Base-by-base conservation (phyloP, 2,888 invertebrate genomes). In the Meliscaeva auricollis region DNA sequence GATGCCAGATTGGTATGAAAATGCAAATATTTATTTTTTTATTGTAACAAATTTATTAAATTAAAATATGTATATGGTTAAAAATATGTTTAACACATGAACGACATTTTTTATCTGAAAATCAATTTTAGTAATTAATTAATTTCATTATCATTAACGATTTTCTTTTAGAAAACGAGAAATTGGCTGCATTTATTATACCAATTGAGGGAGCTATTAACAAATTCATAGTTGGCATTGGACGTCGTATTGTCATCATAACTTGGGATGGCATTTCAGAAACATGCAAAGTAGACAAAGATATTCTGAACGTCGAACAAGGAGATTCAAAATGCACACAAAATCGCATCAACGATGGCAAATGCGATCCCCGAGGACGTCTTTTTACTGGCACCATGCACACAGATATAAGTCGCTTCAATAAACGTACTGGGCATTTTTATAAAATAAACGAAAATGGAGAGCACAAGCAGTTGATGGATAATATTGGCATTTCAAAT, bases 261-360 rank as follows among this genome's bases (percentile, higher is more conserved):
- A 91, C 92, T 87, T 96, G 96, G 96, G 93, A 94, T 89, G 95
- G 96, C 0, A 88, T 90, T 2, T 93, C 93, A 9, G 90, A 93
- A 87, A 93, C 92, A 70, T 90, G 93, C 8, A 93, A 93, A 26
- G 92, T 94, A 3, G 88, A 93, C 0, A 92, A 93, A 44, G 90
- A 91, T 2, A 88, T 96, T 4, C 91, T 93, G 0, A 94, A 94
- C 88, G 94, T 96, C 8, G 95, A 95, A 89, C 88, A 88, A 52
- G 91, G 92, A 11, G 94, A 94, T 87, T 92, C 93, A 35, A 95
- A 93, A 0, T 91, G 92, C 48, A 87, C 89, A 0, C 91, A 89
- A 7, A 96, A 95, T 90, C 93, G 96, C 88, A 94, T 96, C 89
- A 97, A 97, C 88, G 97, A 97, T 89, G 96, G 95, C 26, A 97